Base-by-base conservation (phyloP, 2,797 vertebrate species). In the Tiaroga cobitis region DNA sequence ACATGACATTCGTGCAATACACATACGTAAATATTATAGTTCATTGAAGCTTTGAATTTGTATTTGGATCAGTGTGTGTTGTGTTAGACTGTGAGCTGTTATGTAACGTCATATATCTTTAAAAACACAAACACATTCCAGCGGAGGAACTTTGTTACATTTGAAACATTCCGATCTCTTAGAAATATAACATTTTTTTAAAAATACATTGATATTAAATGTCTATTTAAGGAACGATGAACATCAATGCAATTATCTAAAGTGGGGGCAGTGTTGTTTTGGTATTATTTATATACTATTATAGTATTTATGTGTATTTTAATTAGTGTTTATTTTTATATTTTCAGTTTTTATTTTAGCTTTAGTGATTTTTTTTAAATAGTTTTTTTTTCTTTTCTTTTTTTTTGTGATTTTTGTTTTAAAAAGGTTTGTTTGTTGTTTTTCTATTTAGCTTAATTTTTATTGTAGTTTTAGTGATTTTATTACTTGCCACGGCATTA, bases 291-390 rank as follows among this genome's bases (percentile, higher is more conserved):
- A 9, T 39, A 3, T 1, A n/a, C 51, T 3, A 39, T 59, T 26
- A 39, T 2, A 26, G 8, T 1, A 1, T 41, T 51, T 59, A 10
- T 26, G n/a, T 26, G 2, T 16, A 18, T 76, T 72, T 26, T n/a
- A 8, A 34, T n/a, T n/a, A 9, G 7, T 26, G 32, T 59, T n/a
- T 16, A 9, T 77, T 76, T 32, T 2, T 13, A 5, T 54, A 11
- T 51, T 7, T 16, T 1, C 1, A 1, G 0, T 1, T 16, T 34
- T 4, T 0, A 34, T 24, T 34, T 74, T 49, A 18, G 4, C 15
- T 49, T 29, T 32, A 51, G 16, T 29, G 3, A 46, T 46, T 73
- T 18, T 10, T 49, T 73, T 8, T n/a, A n/a, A 9, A 39, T 39
- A 39, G 39, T n/a, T n/a, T n/a, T n/a, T n/a, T n/a, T n/a, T n/a